Conservation (phyloP, 35 echinoderm and acorn worm genomes). For the Chiridota heheva region DNA sequence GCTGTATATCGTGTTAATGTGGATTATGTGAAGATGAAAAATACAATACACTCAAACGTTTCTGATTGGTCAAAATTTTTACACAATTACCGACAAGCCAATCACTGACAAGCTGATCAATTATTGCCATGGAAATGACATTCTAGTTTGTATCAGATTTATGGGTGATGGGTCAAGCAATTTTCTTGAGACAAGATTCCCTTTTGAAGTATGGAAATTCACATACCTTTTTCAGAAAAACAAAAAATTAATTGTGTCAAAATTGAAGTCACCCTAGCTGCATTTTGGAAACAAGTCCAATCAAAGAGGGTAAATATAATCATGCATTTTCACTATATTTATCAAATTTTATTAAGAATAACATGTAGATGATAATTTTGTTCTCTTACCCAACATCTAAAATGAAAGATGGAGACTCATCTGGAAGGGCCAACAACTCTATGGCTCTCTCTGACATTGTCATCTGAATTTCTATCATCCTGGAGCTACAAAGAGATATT, state of each 20-base stretch:
- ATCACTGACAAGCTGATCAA: background rate
- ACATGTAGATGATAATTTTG: background rate
- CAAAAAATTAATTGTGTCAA: too few species aligned
- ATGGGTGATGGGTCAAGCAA: too few species aligned
- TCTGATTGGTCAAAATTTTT: background rate
- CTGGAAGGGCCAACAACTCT: constrained; percentile 83
- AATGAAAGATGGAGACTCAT: constrained; percentile 68
- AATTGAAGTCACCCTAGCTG: too few species aligned
- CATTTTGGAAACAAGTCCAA: background rate
- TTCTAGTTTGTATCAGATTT: too few species aligned
- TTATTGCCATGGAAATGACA: background rate
- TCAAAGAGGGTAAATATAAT: background rate
- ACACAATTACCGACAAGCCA: background rate
- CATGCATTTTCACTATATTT: background rate
- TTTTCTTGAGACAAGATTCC: too few species aligned
- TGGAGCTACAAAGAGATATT: constrained; percentile 48
- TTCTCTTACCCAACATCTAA: constrained; percentile 88
- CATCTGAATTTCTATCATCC: constrained; percentile 99
- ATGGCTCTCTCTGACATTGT: constrained; percentile 94
- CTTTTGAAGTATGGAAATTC: background rate
- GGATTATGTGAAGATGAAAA: background rate
- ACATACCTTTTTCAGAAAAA: background rate
- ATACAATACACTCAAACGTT: background rate
- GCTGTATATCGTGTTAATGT: background rate
- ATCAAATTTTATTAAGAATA: background rate